A percentile compares a stretch with the other conserved stretches of the same genome.
Evolutionary conservation across 2,113 vertebrate species (phyloP).

Genomic region (Neolamprologus sp.): DNA sequence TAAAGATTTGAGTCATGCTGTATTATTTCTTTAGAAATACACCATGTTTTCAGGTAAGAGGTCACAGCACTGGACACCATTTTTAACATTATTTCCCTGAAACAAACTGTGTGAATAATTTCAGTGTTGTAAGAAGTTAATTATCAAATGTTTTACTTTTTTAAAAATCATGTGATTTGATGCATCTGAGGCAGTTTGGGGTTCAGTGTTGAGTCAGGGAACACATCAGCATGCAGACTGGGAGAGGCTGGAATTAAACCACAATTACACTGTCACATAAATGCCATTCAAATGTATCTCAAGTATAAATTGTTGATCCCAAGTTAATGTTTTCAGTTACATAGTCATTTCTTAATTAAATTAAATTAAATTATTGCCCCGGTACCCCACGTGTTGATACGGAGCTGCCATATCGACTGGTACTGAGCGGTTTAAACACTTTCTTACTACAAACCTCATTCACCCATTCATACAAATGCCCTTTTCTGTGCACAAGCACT

Average conservation of each 20-base stretch:
- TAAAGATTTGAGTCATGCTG: not conserved
- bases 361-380: not conserved
- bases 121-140: not conserved
- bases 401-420: not conserved
- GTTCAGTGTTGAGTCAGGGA: not conserved
- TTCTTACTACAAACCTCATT: not conserved
- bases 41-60: fast-evolving
- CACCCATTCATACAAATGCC: not conserved
- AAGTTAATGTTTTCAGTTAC: not conserved
- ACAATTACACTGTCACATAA: not conserved
- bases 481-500: not conserved
- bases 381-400: fast-evolving
- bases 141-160: not conserved
- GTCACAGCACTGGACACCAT: not conserved
- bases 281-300: not conserved
- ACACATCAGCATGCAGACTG: not conserved
- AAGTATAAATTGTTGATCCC: not conserved
- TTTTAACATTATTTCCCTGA: not conserved
- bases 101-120: not conserved
- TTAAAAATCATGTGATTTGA: not conserved
- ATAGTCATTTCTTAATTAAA: not conserved
- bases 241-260: not conserved
- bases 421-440: not conserved
- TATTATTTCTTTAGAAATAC: not conserved
- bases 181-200: not conserved